Base-by-base conservation (phyloP, 30 jellyfish, hydroid and myxozoan genomes). In the Aurelia sp. region DNA sequence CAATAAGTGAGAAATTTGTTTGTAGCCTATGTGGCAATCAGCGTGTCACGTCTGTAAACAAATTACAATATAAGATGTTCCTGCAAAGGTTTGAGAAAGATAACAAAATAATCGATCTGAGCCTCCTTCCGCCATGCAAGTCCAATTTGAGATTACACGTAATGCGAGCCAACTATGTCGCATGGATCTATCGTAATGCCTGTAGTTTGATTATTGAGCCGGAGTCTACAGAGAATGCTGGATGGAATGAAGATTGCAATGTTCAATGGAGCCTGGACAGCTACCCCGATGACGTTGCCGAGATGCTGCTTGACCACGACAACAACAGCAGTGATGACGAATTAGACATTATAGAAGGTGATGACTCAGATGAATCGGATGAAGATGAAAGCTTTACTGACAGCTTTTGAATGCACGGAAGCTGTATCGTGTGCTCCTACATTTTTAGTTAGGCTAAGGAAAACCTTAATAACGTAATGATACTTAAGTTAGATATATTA, bases 271-370 rank as follows among this genome's bases (percentile, higher is more conserved):
- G 84, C 68, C 18, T 20, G 21, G 85, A 13, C 19, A 24, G 86
- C 86, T 82, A 40, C 57, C 92, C 92, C 6, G 78, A 82, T 33
- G 92, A 82, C 59, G 84, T 82, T 69, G 73, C 65, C 16, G 70
- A 67, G 67, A 38, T 82, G 68, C 63, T 82, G 40, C 2, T 82
- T 19, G 38, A 55, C 62, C 47, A 22, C 63, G 85, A 82, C 4
- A 72, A 22, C 5, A 51, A 31, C 38, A 40, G 72, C 38, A 76
- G 76, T 40, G 80, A 78, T 41, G 64, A 63, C 35, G 80, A 78
- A 61, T 33, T 31, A 15, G 44, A 78, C 63, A 4, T 57, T 51
- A n/a, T n/a, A n/a, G n/a, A n/a, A n/a, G n/a, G n/a, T n/a, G n/a
- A n/a, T n/a, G n/a, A n/a, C n/a, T n/a, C n/a, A n/a, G n/a, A n/a